phyloP scores from a whole-genome alignment of 2,113 vertebrate species.

The Sitta europaea region DNA sequence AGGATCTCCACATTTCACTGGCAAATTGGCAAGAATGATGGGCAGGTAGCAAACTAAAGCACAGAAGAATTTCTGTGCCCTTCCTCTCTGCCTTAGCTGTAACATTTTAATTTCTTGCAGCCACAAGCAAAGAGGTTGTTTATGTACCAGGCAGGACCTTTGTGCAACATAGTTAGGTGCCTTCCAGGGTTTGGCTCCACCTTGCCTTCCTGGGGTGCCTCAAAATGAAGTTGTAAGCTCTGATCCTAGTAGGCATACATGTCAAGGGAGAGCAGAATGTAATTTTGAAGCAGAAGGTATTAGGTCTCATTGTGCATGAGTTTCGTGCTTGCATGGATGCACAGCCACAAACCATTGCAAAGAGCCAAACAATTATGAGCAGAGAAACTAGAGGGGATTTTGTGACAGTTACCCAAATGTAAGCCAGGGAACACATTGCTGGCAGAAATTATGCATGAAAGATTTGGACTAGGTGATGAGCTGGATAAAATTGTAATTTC shows the following conservation, averaged over 20 bases:
- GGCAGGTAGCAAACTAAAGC: not conserved
- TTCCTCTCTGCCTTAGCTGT: not conserved
- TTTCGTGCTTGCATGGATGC: not conserved
- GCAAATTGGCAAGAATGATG: not conserved
- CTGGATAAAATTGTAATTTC: not conserved
- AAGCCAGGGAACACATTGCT: not conserved
- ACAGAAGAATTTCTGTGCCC: not conserved
- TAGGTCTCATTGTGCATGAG: not conserved
- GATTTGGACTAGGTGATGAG: not conserved
- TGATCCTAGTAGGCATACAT: not conserved
- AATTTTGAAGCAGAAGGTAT: not conserved
- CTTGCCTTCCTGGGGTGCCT: not conserved
- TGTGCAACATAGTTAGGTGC: not conserved
- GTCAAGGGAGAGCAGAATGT: not conserved
- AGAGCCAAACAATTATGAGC: not conserved
- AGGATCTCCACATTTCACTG: not conserved
- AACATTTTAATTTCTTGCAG: not conserved
- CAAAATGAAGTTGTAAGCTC: not conserved
- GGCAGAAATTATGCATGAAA: not conserved
- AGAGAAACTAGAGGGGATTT: not conserved
- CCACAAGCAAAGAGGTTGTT: not conserved
- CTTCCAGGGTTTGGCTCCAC: not conserved
- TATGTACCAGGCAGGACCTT: not conserved
- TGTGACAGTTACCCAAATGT: not conserved
- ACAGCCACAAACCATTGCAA: not conserved